Evolutionary conservation across 2,797 vertebrate species (phyloP).

Genomic region (Cirrhinus molitorella): DNA sequence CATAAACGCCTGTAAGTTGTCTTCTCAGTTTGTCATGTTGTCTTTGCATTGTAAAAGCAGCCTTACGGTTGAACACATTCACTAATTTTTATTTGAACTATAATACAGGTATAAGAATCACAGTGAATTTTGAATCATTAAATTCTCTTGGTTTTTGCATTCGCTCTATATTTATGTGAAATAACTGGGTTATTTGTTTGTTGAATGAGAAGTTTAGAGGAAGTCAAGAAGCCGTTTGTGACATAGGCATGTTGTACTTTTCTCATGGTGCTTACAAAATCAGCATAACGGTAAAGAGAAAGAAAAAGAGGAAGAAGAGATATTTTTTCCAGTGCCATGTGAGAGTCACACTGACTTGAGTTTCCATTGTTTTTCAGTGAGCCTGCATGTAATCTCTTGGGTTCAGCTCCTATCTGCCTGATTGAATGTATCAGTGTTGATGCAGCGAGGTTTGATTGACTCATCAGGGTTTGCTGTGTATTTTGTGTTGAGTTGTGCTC

Average conservation of each 20-base stretch:
- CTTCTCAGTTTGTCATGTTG: not conserved
- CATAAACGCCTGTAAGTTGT: not conserved
- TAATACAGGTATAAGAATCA: not conserved
- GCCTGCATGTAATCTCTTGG: not conserved
- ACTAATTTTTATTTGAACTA: not conserved
- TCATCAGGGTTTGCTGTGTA: not conserved
- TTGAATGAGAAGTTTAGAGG: not conserved
- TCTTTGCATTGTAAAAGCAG: not conserved
- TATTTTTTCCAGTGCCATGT: not conserved
- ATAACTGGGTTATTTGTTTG: not conserved
- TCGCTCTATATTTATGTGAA: not conserved
- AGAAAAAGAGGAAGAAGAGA: not conserved
- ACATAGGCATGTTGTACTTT: not conserved
- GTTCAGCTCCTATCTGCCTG: not conserved
- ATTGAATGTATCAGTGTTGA: not conserved
- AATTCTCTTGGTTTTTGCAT: not conserved
- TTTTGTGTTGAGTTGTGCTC: not conserved
- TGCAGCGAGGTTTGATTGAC: no score
- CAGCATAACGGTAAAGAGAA: not conserved
- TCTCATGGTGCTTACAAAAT: not conserved
- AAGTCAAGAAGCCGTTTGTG: not conserved
- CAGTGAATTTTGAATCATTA: not conserved
- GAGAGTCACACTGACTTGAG: not conserved
- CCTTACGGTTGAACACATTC: not conserved
- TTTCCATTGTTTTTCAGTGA: not conserved